Evolutionary conservation across 2,113 vertebrate genomes (phyloP), one percentile per base, ranked within the genome.

Genomic region (Motacilla alba): DNA sequence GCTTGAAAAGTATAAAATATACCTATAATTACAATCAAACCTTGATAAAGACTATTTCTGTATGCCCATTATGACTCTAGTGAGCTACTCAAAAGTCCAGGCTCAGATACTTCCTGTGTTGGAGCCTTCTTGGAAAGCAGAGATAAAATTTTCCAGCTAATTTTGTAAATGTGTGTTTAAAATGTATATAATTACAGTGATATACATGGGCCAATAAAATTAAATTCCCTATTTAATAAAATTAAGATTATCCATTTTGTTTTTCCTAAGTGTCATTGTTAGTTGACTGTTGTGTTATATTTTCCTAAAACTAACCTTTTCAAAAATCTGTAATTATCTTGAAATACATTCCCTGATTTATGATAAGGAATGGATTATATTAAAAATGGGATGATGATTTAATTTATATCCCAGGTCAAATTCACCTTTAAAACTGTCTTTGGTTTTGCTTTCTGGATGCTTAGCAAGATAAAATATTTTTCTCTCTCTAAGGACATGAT

Each of bases 331-430:
- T 46, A 87, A 91, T 96, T 94, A 93, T 52, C 70, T 90, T 79
- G 44, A 94, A 85, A 95, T 43, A 62, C 6, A 24, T 85, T 91
- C 82, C 86, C 78, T 93, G 78, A 90, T 91, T 87, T 73, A 52
- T 44, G 81, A 79, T 82, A 90, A 93, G 74, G 37, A 82, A 21
- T 20, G 39, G 78, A 85, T 93, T 90, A 76, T 37, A 30, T 9
- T 82, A 59, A 85, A 85, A 90, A 50, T 70, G 4, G 7, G 30
- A 77, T 80, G 31, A 72, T 58, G 19, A 69, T 4, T 85, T 91
- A 22, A 79, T 39, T 77, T 67, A 68, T 31, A 9, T 43, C 19
- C 11, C 19, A 72, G 10, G 23, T 58, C 67, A n/a, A 10, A 64
- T 60, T 69, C 30, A 64, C 37, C n/a, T 90, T 82, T 60, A 74